Percentiles rank a stretch among this genome's conserved stretches.
These are phyloP conservation scores for Heliangelus exortis DNA, from an alignment of 2,797 vertebrate genomes.

Conservation along the genomic window DNA sequence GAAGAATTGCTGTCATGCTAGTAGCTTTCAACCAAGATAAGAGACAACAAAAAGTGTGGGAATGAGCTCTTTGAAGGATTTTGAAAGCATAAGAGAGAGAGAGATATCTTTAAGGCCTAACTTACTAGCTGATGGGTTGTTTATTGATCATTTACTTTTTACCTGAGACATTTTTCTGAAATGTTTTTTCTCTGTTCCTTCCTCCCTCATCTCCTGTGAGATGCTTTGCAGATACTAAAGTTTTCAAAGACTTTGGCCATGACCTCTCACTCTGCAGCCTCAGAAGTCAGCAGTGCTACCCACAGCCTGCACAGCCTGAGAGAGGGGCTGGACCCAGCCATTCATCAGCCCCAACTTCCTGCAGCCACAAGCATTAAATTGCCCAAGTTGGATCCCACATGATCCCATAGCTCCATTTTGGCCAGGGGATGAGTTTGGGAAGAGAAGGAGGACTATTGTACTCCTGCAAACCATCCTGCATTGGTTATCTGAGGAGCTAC, in stretches of 20 bases:
- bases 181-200: not conserved
- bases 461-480: not conserved
- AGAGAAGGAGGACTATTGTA: not conserved
- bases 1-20: not conserved
- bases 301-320: not conserved
- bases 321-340: not conserved
- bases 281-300: not conserved
- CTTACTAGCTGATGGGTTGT: not conserved
- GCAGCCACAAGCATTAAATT: not conserved
- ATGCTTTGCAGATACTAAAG: not conserved
- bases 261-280: not conserved
- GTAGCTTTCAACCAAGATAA: not conserved
- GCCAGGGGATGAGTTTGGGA: no score
- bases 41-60: not conserved
- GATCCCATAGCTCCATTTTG: slow-evolving; percentile 41
- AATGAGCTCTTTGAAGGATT: not conserved
- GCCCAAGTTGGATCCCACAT: no score
- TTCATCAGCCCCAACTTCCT: not conserved
- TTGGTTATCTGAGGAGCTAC: not conserved
- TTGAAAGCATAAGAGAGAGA: not conserved
- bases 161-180: not conserved
- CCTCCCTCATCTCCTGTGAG: not conserved
- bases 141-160: not conserved
- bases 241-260: not conserved
- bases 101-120: not conserved